Evolutionary conservation across 2,888 invertebrate species (phyloP).

Genomic region (Limnephilus lunatus): DNA sequence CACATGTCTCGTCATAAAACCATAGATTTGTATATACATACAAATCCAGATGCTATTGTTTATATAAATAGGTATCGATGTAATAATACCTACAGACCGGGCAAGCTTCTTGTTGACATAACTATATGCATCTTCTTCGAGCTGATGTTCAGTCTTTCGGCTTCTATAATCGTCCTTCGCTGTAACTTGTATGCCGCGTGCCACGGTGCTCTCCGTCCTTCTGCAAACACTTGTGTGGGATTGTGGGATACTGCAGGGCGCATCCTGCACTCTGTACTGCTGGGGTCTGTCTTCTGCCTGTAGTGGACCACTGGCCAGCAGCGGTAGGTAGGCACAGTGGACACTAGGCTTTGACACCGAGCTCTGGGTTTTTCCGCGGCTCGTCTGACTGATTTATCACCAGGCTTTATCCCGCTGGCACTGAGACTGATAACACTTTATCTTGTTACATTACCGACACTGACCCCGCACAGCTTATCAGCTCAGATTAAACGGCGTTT

Average conservation of each 20-base stretch:
- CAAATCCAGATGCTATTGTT: too few relatives aligned
- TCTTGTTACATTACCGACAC: not conserved
- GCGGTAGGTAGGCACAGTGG: not conserved
- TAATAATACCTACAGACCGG: too few relatives aligned
- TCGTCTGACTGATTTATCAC: constrained; percentile 35
- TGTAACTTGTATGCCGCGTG: too few relatives aligned
- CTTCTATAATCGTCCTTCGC: too few relatives aligned
- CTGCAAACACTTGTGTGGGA: constrained; percentile 18
- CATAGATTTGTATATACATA: too few relatives aligned
- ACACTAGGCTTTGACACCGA: too few relatives aligned
- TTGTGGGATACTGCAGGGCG: constrained; percentile 2
- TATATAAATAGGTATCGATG: too few relatives aligned
- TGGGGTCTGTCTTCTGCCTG: too few relatives aligned
- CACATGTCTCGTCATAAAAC: too few relatives aligned
- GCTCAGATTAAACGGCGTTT: constrained; percentile 4
- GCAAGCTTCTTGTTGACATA: not conserved
- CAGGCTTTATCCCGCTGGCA: constrained; percentile 14
- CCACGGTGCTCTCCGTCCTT: not conserved
- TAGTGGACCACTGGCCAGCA: not conserved
- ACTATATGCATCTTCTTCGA: not conserved
- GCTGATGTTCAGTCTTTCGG: not conserved
- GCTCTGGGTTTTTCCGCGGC: not conserved
- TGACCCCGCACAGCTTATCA: constrained; percentile 9
- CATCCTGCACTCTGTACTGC: too few relatives aligned
- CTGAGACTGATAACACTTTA: constrained; percentile 6